Evolutionary conservation across 2,113 vertebrate genomes (phyloP).

Genomic region (Hippotragus niger): DNA sequence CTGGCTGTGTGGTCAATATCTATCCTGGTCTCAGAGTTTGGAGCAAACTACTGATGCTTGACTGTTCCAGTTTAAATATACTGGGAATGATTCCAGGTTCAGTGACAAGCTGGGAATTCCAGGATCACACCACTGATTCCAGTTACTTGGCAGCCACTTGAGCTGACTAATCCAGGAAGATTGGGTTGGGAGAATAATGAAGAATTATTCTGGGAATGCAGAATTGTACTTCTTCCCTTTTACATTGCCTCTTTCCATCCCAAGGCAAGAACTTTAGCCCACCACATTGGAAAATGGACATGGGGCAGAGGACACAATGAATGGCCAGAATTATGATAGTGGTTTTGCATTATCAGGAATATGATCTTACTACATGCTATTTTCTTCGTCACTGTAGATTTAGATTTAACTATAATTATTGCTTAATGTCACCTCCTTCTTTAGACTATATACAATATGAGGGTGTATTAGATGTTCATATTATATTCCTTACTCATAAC

Average conservation of each 20-base stretch:
- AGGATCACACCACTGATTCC: not conserved
- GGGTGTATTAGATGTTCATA: not conserved
- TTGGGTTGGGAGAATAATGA: not conserved
- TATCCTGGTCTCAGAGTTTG: not conserved
- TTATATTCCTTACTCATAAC: not conserved
- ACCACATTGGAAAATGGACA: not conserved
- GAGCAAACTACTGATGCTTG: not conserved
- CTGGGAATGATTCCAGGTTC: not conserved
- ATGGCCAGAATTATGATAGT: not conserved
- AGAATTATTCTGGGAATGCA: not conserved
- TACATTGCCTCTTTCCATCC: not conserved
- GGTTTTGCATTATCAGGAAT: not conserved
- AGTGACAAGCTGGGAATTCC: not conserved
- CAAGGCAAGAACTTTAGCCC: not conserved
- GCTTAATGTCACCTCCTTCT: not conserved
- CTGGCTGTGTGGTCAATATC: not conserved
- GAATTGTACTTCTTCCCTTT: not conserved
- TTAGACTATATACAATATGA: not conserved
- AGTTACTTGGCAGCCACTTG: not conserved
- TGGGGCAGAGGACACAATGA: not conserved
- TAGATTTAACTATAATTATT: slow-evolving; percentile 27
- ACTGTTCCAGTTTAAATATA: not conserved
- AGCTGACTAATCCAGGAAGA: not conserved
- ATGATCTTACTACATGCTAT: not conserved
- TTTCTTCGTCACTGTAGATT: not conserved